Base-by-base conservation (phyloP, 2,888 invertebrate species). In the Deilephila elpenor region DNA sequence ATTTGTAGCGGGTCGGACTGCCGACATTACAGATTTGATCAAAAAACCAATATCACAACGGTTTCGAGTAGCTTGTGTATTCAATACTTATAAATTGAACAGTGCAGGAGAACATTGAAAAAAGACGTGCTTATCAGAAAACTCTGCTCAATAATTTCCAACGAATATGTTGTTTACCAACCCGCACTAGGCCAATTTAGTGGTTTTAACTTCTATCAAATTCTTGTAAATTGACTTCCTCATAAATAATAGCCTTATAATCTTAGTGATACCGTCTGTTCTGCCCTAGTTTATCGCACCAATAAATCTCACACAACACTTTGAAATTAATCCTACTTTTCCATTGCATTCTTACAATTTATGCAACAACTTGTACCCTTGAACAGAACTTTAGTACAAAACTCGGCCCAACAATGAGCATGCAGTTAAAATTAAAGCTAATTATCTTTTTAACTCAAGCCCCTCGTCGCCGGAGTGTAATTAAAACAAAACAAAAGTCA, bases 401-500 rank as follows among this genome's bases (percentile, higher is more conserved):
- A 74, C 74, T 74, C 34, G 11, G 17, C 34, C 29, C 53, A 72
- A 72, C 34, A 56, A 32, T 56, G 71, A 60, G 61, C 56, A 56
- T 62, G 34, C 87, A 86, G 88, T 91, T 88, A 92, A 91, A 92
- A 92, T 92, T 92, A 88, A 89, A 91, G 87, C 90, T 91, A 91
- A 92, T 91, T 92, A 91, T 90, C 91, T 91, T 92, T 91, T 91
- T 90, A 88, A 88, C 88, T 91, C 84, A 78, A 82, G 83, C 80
- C 84, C 84, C 84, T 79, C 80, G 85, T 84, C 87, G 81, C 85
- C 77, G 77, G 87, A 84, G 90, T 86, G 86, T 90, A 89, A 92
- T 92, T 92, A 92, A 92, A 92, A 88, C 87, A 87, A 89, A 91
- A 91, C 91, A 91, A 90, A 91, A 92, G 86, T 89, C 86, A 88